These are phyloP conservation scores for Sialis fuliginosa DNA, from an alignment of 2,888 invertebrate genomes.

Conservation along the genomic window DNA sequence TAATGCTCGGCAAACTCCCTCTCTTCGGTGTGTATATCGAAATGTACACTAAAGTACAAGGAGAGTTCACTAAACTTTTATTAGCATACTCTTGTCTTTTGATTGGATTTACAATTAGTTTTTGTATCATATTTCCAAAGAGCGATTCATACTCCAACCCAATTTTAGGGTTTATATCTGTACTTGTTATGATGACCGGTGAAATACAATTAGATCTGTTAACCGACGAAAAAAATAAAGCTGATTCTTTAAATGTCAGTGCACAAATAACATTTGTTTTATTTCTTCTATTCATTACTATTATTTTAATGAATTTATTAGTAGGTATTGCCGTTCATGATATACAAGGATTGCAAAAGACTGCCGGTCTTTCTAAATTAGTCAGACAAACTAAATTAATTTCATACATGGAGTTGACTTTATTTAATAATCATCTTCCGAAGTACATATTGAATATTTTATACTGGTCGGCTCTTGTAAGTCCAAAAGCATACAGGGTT, in stretches of 20 bases:
- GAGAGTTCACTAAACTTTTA: constrained; percentile 71
- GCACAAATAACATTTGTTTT: constrained; percentile 68
- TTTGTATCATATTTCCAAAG: constrained; percentile 73
- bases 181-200: constrained; percentile 79
- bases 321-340: constrained; percentile 80
- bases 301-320: constrained; percentile 69
- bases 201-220: constrained; percentile 62
- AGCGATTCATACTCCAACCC: constrained; percentile 70
- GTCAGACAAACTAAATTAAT: constrained; percentile 76
- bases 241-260: constrained; percentile 58
- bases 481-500: constrained; percentile 66
- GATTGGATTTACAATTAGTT: constrained; percentile 74
- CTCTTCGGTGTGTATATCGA: constrained; percentile 80
- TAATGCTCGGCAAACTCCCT: constrained; percentile 78
- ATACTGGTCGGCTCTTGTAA: constrained; percentile 60
- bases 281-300: constrained; percentile 67
- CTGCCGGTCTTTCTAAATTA: constrained; percentile 65
- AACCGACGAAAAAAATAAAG: constrained; percentile 57
- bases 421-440: constrained; percentile 64
- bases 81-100: constrained; percentile 71
- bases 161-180: constrained; percentile 68
- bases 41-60: constrained; percentile 77
- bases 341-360: constrained; percentile 70
- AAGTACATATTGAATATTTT: constrained; percentile 54
- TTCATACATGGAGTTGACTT: constrained; percentile 64